Evolutionary conservation across 2,888 invertebrate genomes (phyloP), one percentile per base, ranked within the genome.

Genomic region (Parnassius mnemosyne): DNA sequence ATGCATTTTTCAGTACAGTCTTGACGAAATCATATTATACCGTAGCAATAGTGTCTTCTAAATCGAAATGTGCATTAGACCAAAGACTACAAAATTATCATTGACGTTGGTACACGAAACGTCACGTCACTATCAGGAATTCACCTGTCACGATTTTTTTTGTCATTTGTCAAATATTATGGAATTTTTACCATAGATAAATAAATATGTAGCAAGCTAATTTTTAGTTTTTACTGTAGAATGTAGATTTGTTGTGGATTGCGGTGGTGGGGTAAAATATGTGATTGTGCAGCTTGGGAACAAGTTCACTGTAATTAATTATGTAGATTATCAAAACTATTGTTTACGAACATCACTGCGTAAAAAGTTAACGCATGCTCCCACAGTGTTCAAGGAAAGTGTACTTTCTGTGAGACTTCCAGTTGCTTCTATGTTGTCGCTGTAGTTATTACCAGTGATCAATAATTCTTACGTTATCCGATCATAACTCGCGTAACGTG

Each of bases 351-450:
- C 80, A 84, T 84, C 81, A 79, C 85, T 83, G 79, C 75, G 74
- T 83, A 84, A 85, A 85, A 86, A 85, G 78, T 79, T 71, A 68
- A 73, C 63, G 67, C 66, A 65, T 69, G 71, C 81, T 89, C 89
- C 82, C 89, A 89, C 84, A 85, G 77, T 80, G 76, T 71, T 71
- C 72, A 74, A 89, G 81, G 89, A 90, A 89, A 89, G 89, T 88
- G 78, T 65, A 65, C 70, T 67, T 65, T 68, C 64, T 72, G 80
- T 77, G 78, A 79, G 76, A 77, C 78, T 76, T 72, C 64, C 61
- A 65, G 65, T 65, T 56, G 11, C 42, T 49, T 52, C 66, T 60
- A 60, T 65, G 61, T 65, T 64, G 60, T 68, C 65, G 60, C 63
- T 57, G 7, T 57, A 65, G 64, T 63, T 66, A 43, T 53, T 56